Evolutionary conservation across 2,113 vertebrate genomes (phyloP).

Genomic region (Thymallus thymallus): DNA sequence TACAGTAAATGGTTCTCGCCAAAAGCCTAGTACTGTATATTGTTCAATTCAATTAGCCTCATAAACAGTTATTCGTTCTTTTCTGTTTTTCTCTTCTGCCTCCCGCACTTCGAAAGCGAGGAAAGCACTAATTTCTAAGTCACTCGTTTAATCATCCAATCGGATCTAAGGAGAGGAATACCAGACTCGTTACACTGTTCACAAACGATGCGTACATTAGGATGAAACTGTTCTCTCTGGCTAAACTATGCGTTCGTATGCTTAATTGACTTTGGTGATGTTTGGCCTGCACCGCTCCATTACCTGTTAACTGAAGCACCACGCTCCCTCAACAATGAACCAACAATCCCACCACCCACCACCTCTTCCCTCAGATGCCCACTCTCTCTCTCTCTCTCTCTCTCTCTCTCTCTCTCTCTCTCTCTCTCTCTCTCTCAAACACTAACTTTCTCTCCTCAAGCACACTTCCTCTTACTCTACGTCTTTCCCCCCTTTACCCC

Average conservation of each 20-base stretch:
- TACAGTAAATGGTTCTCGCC: not conserved
- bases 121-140: not conserved
- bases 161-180: no score
- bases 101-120: no score
- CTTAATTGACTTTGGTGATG: conserved; percentile 48
- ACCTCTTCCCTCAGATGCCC: conserved; percentile 12
- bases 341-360: not conserved
- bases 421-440: not conserved
- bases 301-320: conserved; percentile 37
- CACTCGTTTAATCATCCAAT: not conserved
- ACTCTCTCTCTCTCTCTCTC: not conserved
- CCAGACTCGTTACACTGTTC: not conserved
- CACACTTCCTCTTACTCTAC: not conserved
- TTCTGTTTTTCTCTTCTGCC: not conserved
- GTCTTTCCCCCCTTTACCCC: conserved; percentile 3
- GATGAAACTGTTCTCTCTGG: not conserved
- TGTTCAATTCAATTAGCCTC: not conserved
- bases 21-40: not conserved
- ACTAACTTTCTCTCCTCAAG: not conserved
- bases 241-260: conserved; percentile 19
- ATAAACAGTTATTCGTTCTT: not conserved
- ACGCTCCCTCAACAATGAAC: conserved; percentile 6
- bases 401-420: not conserved
- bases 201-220: conserved; percentile 15
- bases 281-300: conserved; percentile 41